Percentiles rank a stretch among this genome's conserved stretches.
Conservation (phyloP, 2,797 vertebrate species). For the Argentina silus region DNA sequence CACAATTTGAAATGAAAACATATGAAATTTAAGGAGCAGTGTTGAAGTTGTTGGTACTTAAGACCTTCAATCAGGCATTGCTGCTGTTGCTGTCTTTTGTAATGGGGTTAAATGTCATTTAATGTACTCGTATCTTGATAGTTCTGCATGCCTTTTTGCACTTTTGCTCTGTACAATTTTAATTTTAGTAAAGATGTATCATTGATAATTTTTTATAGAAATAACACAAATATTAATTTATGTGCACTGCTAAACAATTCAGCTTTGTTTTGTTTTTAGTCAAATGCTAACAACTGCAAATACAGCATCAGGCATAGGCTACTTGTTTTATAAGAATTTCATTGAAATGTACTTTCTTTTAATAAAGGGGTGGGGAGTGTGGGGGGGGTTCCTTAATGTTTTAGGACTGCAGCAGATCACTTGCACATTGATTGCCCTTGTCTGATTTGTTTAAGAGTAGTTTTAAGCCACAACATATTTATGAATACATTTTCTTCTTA, state of each 20-base stretch:
- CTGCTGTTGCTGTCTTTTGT: conserved; percentile 50
- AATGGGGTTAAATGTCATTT: conserved; percentile 53
- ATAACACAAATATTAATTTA: conserved; percentile 59
- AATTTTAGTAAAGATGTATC: conserved; percentile 55
- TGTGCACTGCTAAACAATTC: conserved; percentile 74
- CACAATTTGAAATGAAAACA: conserved; percentile 73
- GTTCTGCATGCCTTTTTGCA: conserved; percentile 73
- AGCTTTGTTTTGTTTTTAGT: conserved; percentile 46
- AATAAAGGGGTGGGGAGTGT: conserved; percentile 13
- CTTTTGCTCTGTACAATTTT: conserved; percentile 69
- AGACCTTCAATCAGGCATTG: conserved; percentile 41
- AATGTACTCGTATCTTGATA: conserved; percentile 62
- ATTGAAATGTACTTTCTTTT: conserved; percentile 22
- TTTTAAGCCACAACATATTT: conserved; percentile 33
- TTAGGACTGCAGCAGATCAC: conserved; percentile 39
- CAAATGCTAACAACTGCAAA: conserved; percentile 51
- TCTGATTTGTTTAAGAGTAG: conserved; percentile 44
- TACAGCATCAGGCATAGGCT: conserved; percentile 34
- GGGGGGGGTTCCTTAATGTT: conserved; percentile 36
- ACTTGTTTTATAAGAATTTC: background rate
- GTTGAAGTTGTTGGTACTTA: conserved; percentile 38
- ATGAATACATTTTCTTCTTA: conserved; percentile 30
- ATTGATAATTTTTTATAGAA: conserved; percentile 48
- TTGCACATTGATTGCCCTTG: conserved; percentile 24
- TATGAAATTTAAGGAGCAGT: conserved; percentile 54